Percentiles rank a stretch among this genome's conserved stretches.
These are phyloP conservation scores for Marmota flaviventris DNA, from an alignment of 2,113 vertebrate genomes.

Conservation along the genomic window DNA sequence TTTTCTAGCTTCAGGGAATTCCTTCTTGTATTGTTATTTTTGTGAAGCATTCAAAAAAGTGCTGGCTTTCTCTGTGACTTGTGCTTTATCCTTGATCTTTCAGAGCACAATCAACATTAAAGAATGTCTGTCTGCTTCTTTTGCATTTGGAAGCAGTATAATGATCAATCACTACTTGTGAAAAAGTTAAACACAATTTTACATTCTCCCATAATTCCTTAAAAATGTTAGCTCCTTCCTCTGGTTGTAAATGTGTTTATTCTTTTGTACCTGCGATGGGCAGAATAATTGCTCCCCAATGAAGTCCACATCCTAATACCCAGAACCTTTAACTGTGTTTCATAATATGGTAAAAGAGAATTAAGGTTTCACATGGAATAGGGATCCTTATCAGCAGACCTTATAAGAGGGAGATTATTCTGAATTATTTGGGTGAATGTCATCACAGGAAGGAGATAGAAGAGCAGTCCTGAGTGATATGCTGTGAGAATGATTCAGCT, in stretches of 20 bases:
- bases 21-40: too few species aligned
- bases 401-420: background rate
- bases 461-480: background rate
- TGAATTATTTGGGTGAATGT: background rate
- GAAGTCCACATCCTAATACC: background rate
- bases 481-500: background rate
- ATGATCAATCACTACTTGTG: background rate
- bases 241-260: background rate
- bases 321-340: background rate
- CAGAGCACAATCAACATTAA: too few species aligned
- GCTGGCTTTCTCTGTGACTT: too few species aligned
- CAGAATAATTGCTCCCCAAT: background rate
- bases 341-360: background rate
- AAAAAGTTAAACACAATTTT: background rate
- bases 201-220: background rate
- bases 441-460: background rate
- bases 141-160: background rate
- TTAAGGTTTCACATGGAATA: background rate
- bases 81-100: too few species aligned
- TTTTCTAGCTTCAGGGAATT: too few species aligned
- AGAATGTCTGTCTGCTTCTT: background rate
- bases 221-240: background rate
- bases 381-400: background rate
- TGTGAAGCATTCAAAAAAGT: too few species aligned
- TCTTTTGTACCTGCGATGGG: background rate